Percentiles rank a stretch among this genome's conserved stretches.
Conservation (phyloP, 2,113 vertebrate species). For the Rynchops niger region DNA sequence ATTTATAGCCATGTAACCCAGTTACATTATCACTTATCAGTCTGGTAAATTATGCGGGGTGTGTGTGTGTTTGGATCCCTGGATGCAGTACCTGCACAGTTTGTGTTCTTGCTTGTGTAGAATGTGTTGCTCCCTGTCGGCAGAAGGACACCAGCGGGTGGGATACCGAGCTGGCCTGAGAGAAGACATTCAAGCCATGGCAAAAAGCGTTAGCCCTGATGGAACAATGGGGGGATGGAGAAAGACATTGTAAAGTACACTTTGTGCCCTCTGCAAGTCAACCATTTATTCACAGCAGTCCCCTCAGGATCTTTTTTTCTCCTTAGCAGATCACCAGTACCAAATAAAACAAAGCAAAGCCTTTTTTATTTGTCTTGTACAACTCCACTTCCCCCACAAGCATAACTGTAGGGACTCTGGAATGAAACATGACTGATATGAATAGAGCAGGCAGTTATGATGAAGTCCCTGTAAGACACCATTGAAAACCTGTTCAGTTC, state of each 20-base stretch:
- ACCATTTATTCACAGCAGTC: background rate
- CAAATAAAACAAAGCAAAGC: background rate
- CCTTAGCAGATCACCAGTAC: background rate
- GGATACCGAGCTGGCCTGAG: background rate
- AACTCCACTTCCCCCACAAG: background rate
- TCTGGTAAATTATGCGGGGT: background rate
- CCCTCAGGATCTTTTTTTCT: background rate
- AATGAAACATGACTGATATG: background rate
- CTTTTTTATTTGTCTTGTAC: background rate
- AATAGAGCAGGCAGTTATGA: background rate
- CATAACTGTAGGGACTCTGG: background rate
- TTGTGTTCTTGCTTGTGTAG: background rate
- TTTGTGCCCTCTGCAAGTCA: background rate
- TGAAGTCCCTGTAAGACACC: background rate
- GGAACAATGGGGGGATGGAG: background rate
- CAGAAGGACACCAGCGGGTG: background rate
- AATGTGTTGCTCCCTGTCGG: background rate
- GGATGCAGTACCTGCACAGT: background rate
- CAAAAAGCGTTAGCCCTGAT: background rate
- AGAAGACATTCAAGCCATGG: background rate
- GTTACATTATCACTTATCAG: constrained; percentile 23
- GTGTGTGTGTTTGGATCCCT: background rate
- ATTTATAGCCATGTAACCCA: constrained; percentile 44
- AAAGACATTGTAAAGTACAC: background rate
- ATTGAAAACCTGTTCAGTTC: background rate